A percentile compares a stretch with the other conserved stretches of the same genome.
phyloP scores from a whole-genome alignment of 2,797 vertebrate genomes.

The Spheniscus humboldti region DNA sequence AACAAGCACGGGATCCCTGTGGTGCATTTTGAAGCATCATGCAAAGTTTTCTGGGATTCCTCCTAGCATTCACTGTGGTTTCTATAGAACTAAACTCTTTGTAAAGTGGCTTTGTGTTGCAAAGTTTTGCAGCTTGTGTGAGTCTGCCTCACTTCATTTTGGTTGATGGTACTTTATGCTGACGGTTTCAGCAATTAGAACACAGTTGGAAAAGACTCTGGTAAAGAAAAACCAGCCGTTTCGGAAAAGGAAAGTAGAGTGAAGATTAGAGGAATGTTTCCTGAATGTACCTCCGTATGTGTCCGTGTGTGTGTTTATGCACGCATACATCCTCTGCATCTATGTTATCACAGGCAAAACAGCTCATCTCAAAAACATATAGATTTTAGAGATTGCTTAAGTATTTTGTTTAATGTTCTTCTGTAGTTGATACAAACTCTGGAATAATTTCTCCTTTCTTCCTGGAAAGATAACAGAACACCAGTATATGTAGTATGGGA shows the following conservation, averaged over 20 bases:
- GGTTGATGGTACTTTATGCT: not conserved
- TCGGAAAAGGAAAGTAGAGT: not conserved
- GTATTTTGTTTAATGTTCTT: not conserved
- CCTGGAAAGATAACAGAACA: not conserved
- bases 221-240: not conserved
- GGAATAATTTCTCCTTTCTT: not conserved
- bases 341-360: not conserved
- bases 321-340: not conserved
- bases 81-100: slow-evolving; percentile 28
- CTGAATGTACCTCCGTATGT: not conserved
- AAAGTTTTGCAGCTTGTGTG: not conserved
- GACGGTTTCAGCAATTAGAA: slow-evolving; percentile 34
- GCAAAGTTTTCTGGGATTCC: slow-evolving; percentile 19
- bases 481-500: accelerated
- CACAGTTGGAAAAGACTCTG: not conserved
- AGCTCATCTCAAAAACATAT: not conserved
- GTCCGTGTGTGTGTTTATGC: not conserved
- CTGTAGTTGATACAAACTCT: not conserved
- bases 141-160: not conserved
- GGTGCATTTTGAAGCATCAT: slow-evolving; percentile 10
- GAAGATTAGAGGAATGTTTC: not conserved
- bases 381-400: not conserved
- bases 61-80: slow-evolving; percentile 4
- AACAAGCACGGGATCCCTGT: not conserved
- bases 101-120: slow-evolving; percentile 37